A percentile compares a stretch with the other conserved stretches of the same genome.
These are phyloP conservation scores for Coluber constrictor DNA, from an alignment of 2,797 vertebrate genomes.

Conservation along the genomic window DNA sequence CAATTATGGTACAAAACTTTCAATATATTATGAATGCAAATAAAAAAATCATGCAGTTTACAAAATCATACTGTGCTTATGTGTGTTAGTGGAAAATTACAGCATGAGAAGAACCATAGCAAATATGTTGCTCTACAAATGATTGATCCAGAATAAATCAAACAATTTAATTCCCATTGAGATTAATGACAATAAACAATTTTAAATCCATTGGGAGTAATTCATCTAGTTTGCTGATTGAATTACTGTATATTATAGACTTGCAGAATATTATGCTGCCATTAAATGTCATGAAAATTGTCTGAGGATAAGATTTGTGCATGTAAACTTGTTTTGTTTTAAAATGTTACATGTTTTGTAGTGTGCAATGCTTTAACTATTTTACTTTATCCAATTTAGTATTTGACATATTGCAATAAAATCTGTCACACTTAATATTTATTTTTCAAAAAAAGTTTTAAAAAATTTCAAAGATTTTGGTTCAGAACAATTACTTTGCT, in stretches of 20 bases:
- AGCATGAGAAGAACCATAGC: constrained; percentile 34
- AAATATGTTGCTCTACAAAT: not conserved
- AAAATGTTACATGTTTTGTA: constrained; percentile 43
- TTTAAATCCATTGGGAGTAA: constrained; percentile 25
- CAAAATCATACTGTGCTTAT: constrained; percentile 39
- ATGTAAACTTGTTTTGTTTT: constrained; percentile 57
- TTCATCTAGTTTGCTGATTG: constrained; percentile 12
- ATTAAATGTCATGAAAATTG: constrained; percentile 38
- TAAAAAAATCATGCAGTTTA: constrained; percentile 54
- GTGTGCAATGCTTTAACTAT: constrained; percentile 39
- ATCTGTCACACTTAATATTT: constrained; percentile 50
- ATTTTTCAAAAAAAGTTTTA: constrained; percentile 32
- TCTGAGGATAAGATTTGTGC: constrained; percentile 28
- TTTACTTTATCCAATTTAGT: constrained; percentile 43
- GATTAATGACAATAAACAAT: not conserved
- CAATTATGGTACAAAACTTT: constrained; percentile 47
- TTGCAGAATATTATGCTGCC: not conserved
- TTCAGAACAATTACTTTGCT: constrained; percentile 27
- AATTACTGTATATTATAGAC: not conserved
- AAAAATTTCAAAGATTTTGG: constrained; percentile 36
- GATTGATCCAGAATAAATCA: not conserved
- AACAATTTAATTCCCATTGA: not conserved
- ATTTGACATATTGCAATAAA: constrained; percentile 48
- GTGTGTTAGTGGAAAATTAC: constrained; percentile 34
- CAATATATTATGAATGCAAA: constrained; percentile 43